Evolutionary conservation across 1,140 invertebrate species (phyloP), one percentile per base, ranked within the genome.

Genomic region (Centruroides sculpturatus): DNA sequence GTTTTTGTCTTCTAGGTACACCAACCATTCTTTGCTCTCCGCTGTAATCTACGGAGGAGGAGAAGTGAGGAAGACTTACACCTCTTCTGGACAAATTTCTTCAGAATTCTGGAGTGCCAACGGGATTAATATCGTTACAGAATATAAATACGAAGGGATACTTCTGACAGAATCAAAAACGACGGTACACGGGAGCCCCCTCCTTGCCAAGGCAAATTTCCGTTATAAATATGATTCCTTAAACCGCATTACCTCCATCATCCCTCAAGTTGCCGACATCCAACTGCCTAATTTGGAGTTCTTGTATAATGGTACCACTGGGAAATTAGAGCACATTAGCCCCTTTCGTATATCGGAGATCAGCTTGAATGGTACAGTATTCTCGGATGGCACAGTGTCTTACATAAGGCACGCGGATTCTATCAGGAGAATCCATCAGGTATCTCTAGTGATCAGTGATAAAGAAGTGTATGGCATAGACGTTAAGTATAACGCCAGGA

Each of bases 141-240:
- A 92, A 63, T 92, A 89, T 69, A 89, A 87, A 69, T 93, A 94
- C 68, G 88, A 92, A 67, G 86, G 87, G 47, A 57, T 13, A 51
- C 8, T 41, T 6, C 41, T 41, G 41, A 6, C 41, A 41, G 41
- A 41, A 41, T 41, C 41, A 41, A 41, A 41, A 41, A 41, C 41
- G 8, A 41, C 41, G 8, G 41, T 41, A 6, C 41, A 41, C 5
- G 41, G 41, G 8, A 41, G 8, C 8, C 5, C 8, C 0, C 41
- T 6, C 5, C 74, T 93, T 54, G 84, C 88, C 66, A 90, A 90
- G 63, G 86, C 86, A 3, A 87, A 91, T 70, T 86, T 87, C 68
- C 87, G 87, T 67, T 94, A 90, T 69, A 86, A 91, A 65, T 92
- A 92, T 69, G 91, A 95, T 72, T 88, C 88, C 1, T 87, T 87